Conservation (phyloP, 2,113 vertebrate genomes). For the Corydoras maculifer region DNA sequence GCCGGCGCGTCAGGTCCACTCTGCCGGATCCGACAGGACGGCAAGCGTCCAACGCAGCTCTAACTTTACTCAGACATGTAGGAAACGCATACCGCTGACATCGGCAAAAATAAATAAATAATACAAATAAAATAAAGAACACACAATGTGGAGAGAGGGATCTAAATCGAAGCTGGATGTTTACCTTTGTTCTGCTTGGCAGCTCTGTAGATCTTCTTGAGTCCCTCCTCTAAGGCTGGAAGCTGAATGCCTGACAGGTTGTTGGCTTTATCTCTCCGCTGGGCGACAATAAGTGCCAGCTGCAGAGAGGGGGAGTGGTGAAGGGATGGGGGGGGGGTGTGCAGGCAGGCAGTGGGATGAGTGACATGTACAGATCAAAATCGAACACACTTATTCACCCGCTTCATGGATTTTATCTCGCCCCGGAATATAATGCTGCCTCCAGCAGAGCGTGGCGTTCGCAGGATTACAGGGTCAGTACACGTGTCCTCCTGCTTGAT, state of each 20-base stretch:
- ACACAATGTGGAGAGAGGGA: neutral
- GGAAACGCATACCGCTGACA: too few relatives aligned
- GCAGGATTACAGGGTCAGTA: neutral
- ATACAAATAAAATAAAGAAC: too few relatives aligned
- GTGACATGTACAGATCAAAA: neutral
- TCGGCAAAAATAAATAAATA: too few relatives aligned
- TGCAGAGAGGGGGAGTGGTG: constrained; percentile 45
- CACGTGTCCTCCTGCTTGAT: neutral
- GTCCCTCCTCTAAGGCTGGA: constrained; percentile 77
- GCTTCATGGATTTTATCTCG: neutral
- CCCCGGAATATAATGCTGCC: neutral
- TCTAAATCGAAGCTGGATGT: neutral
- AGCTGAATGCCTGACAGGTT: constrained; percentile 80
- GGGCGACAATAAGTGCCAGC: constrained; percentile 83
- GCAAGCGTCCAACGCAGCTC: too few relatives aligned
- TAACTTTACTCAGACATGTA: too few relatives aligned
- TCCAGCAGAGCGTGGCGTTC: neutral
- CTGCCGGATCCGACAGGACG: too few relatives aligned
- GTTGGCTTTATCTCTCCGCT: constrained; percentile 76
- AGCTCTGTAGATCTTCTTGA: constrained; percentile 76
- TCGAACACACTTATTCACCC: neutral
- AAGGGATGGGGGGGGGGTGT: too few relatives aligned
- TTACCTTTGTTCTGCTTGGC: constrained; percentile 79
- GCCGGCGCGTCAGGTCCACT: too few relatives aligned
- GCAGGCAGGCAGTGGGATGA: constrained; percentile 1